Evolutionary conservation across 1,140 invertebrate species (phyloP), one percentile per base, ranked within the genome.

Genomic region (Meteorus sp.): DNA sequence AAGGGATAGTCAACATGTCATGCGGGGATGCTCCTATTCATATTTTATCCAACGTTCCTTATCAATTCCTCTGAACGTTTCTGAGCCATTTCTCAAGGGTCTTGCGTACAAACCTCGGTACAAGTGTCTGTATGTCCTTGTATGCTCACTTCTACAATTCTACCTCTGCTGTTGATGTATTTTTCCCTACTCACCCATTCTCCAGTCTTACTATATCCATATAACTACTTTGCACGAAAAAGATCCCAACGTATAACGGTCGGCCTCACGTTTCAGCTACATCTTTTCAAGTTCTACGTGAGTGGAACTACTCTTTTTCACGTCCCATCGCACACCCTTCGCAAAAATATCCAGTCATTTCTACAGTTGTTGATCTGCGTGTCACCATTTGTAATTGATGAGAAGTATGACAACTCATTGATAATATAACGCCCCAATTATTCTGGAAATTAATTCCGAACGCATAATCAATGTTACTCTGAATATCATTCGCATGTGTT

Each of bases 21-120:
- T 27, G 22, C 43, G 22, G 13, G n/a, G 22, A n/a, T 3, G 47
- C 22, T 13, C 13, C 61, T 61, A 67, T 72, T 70, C 65, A 68
- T 72, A 70, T 69, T 70, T 75, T 69, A 73, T 73, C 61, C 64
- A 37, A 29, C 19, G 52, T 15, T 45, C 57, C 66, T 74, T 76
- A 74, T 74, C 72, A 71, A 71, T 76, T 73, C 72, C 63, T 67
- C 70, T 60, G 25, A 43, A 60, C 58, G 61, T 57, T 54, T 41
- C 33, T 54, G 52, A 43, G 44, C 64, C 65, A 70, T 72, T 73
- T 76, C 60, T 73, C 69, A 71, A 56, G 37, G 55, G 56, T 61
- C 31, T 54, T 51, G 20, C 37, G 54, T 54, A 25, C 35, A 43
- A 8, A n/a, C 43, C 23, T 48, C 23, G 22, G n/a, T n/a, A n/a